These are phyloP conservation scores for Zophobas atratus DNA, from an alignment of 1,140 invertebrate species.

Conservation along the genomic window DNA sequence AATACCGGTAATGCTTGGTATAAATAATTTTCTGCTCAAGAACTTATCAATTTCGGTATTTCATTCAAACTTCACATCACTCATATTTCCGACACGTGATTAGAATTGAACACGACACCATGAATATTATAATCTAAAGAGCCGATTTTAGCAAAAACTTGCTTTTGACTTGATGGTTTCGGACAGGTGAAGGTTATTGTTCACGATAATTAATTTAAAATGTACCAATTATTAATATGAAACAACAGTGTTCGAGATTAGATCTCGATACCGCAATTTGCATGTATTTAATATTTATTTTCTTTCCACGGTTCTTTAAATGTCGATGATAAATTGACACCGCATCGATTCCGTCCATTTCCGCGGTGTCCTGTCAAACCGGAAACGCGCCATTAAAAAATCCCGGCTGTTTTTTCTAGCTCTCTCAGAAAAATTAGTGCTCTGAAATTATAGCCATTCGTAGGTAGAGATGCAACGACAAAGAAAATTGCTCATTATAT, in stretches of 20 bases:
- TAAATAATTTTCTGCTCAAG: no score
- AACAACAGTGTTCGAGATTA: conserved; percentile 30
- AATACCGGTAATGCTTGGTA: no score
- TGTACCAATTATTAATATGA: conserved; percentile 41
- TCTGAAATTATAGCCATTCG: conserved; percentile 40
- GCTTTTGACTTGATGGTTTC: conserved; percentile 25
- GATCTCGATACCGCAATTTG: conserved; percentile 38
- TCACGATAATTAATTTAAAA: conserved; percentile 38
- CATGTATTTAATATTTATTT: conserved; percentile 39
- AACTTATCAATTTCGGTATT: no score
- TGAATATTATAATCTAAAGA: no score
- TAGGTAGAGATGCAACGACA: conserved; percentile 50
- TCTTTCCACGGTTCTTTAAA: conserved; percentile 28
- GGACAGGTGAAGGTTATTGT: conserved; percentile 34
- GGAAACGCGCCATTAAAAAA: conserved; percentile 52
- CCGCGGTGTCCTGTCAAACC: not conserved
- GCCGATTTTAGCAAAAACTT: not conserved
- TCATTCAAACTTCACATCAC: no score
- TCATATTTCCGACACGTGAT: no score
- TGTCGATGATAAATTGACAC: conserved; percentile 17
- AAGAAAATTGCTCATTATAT: conserved; percentile 56
- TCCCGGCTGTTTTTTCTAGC: conserved; percentile 11
- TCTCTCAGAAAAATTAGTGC: conserved; percentile 33
- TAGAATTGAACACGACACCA: no score
- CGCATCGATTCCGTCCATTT: not conserved